Evolutionary conservation across 2,888 invertebrate species (phyloP).

Genomic region (Anoncus sp.): DNA sequence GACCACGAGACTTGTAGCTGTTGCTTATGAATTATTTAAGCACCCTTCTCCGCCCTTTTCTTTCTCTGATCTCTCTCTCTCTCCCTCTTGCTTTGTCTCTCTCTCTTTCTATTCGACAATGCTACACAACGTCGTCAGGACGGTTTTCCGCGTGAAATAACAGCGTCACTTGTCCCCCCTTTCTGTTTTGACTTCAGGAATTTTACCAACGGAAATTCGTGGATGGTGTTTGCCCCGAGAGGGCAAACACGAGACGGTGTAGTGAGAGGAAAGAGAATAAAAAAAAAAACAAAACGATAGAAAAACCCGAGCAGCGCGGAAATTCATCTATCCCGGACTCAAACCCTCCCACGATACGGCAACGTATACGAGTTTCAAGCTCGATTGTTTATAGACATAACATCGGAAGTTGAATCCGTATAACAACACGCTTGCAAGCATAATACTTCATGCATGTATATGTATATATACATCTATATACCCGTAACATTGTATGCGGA

Average conservation of each 20-base stretch:
- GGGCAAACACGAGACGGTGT: conserved; percentile 21
- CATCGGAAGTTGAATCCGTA: conserved; percentile 46
- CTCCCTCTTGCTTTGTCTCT: conserved; percentile 15
- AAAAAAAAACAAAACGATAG: conserved; percentile 34
- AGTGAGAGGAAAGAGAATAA: background rate
- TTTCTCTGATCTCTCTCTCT: conserved; percentile 50
- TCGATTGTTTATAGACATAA: conserved; percentile 50
- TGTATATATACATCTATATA: conserved; percentile 1
- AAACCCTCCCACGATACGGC: conserved; percentile 15
- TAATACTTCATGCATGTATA: conserved; percentile 23
- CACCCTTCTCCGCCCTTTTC: conserved; percentile 70
- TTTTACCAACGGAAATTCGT: conserved; percentile 37
- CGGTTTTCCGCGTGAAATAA: conserved; percentile 47
- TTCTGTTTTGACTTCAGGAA: conserved; percentile 54
- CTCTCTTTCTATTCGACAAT: conserved; percentile 27
- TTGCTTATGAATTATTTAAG: conserved; percentile 83
- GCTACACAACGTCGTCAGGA: conserved; percentile 30
- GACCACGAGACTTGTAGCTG: conserved; percentile 71
- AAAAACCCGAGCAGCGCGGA: conserved; percentile 16
- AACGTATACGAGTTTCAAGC: conserved; percentile 24
- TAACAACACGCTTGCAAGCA: conserved; percentile 13
- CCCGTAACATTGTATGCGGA: conserved; percentile 19
- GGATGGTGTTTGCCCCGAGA: conserved; percentile 2
- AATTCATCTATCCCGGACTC: conserved; percentile 14
- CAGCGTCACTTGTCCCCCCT: conserved; percentile 35